phyloP scores from a whole-genome alignment of 2,888 invertebrate species.

The Meteorus colon region DNA sequence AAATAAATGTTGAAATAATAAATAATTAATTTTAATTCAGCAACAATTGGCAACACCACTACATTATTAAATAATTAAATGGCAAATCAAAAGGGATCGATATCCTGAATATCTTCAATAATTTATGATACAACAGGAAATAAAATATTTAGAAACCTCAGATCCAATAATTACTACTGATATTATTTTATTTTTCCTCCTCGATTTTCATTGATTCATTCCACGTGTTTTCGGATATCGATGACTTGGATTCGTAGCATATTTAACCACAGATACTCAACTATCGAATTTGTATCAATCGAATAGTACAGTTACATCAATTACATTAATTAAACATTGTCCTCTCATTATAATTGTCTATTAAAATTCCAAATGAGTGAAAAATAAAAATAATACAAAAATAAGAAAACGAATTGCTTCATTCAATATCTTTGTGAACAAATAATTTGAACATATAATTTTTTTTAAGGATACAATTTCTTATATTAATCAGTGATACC shows the following conservation, averaged over 20 bases:
- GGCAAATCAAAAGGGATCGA: background rate
- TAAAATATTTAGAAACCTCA: background rate
- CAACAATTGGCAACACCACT: background rate
- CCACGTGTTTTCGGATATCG: background rate
- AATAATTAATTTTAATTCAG: background rate
- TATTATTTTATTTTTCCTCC: background rate
- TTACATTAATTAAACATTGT: background rate
- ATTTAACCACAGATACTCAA: background rate
- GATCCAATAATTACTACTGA: background rate
- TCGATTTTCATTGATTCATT: background rate
- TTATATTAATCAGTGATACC: conserved; percentile 42
- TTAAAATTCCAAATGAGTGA: background rate
- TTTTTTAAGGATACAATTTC: background rate
- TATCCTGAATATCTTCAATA: background rate
- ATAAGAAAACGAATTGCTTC: background rate
- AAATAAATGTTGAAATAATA: background rate
- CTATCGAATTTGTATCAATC: background rate
- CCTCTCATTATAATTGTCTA: no score
- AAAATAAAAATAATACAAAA: background rate
- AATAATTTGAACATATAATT: conserved; percentile 5
- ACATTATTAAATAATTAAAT: background rate
- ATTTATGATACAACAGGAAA: background rate
- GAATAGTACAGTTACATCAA: background rate
- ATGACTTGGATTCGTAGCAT: background rate
- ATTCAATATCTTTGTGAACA: background rate